Evolutionary conservation across 1,140 invertebrate genomes (phyloP).

Genomic region (Lordiphosa stackelbergi): DNA sequence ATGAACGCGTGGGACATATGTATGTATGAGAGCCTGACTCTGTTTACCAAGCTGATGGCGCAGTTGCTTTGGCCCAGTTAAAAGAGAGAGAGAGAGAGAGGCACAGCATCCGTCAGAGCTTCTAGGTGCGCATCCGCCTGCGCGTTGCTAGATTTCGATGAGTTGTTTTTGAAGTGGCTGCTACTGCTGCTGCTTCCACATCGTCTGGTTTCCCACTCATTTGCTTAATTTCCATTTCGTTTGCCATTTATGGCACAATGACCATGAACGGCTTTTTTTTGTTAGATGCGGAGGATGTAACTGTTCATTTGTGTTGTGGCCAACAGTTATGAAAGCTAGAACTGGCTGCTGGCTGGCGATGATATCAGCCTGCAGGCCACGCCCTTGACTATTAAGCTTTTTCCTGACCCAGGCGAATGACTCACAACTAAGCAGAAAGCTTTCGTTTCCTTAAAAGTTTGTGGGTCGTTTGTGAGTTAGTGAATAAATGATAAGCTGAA

Average conservation of each 20-base stretch:
- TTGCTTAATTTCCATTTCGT: constrained; percentile 73
- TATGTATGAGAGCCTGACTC: constrained; percentile 24
- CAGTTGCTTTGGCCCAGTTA: constrained; percentile 59
- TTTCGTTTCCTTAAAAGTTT: no score
- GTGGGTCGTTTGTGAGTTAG: no score
- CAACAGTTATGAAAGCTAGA: constrained; percentile 12
- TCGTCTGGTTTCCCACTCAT: constrained; percentile 69
- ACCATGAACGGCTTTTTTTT: constrained; percentile 56
- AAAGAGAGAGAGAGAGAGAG: constrained; percentile 16
- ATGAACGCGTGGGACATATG: constrained; percentile 68
- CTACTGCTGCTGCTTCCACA: constrained; percentile 15
- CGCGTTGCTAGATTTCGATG: constrained; percentile 41
- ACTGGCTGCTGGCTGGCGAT: constrained; percentile 16
- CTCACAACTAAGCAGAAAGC: background rate
- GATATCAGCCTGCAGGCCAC: constrained; percentile 18
- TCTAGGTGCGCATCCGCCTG: constrained; percentile 70
- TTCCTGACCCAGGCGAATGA: constrained; percentile 7
- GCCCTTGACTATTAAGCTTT: constrained; percentile 7
- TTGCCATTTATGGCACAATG: constrained; percentile 74
- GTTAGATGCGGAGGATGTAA: constrained; percentile 62
- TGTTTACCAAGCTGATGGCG: constrained; percentile 2
- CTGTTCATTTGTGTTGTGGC: constrained; percentile 39
- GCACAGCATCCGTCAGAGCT: constrained; percentile 64
- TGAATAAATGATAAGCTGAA: no score
- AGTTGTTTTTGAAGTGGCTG: constrained; percentile 50